Evolutionary conservation across 2,113 vertebrate genomes (phyloP).

Genomic region (Onychostoma macrolepis): DNA sequence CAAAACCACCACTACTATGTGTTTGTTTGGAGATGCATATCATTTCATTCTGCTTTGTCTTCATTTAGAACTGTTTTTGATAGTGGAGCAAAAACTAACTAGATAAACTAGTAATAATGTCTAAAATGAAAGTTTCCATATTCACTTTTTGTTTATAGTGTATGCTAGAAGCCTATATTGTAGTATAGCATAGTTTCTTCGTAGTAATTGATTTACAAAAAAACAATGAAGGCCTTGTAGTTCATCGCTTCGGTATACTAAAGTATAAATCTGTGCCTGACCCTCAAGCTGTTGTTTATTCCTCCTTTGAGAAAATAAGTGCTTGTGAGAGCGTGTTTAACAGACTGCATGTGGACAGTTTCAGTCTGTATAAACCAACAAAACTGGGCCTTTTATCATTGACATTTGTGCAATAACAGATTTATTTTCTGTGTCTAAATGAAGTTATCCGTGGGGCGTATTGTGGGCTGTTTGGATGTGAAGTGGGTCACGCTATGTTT

Average conservation of each 20-base stretch:
- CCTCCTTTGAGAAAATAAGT: conserved; percentile 7
- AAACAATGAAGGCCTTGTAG: background rate
- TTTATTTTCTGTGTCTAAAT: background rate
- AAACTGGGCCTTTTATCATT: conserved; percentile 28
- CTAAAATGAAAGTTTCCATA: background rate
- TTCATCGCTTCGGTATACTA: background rate
- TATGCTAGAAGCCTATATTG: background rate
- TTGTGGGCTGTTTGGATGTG: conserved; percentile 30
- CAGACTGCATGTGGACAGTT: background rate
- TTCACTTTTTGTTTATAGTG: background rate
- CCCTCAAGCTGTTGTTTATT: background rate
- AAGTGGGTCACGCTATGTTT: conserved; percentile 36
- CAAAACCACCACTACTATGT: background rate
- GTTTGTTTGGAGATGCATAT: background rate
- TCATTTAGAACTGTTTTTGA: background rate
- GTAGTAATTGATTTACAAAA: background rate
- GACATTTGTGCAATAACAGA: conserved; percentile 27
- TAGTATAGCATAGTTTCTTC: background rate
- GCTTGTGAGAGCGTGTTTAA: conserved; percentile 28
- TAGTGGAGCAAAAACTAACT: background rate
- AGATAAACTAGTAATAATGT: background rate
- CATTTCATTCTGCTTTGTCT: background rate
- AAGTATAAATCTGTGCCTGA: background rate
- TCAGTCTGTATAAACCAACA: conserved; percentile 18
- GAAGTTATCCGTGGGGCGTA: background rate